These are phyloP conservation scores for Latrodectus hesperus DNA, from an alignment of 2,888 invertebrate species.

Conservation along the genomic window DNA sequence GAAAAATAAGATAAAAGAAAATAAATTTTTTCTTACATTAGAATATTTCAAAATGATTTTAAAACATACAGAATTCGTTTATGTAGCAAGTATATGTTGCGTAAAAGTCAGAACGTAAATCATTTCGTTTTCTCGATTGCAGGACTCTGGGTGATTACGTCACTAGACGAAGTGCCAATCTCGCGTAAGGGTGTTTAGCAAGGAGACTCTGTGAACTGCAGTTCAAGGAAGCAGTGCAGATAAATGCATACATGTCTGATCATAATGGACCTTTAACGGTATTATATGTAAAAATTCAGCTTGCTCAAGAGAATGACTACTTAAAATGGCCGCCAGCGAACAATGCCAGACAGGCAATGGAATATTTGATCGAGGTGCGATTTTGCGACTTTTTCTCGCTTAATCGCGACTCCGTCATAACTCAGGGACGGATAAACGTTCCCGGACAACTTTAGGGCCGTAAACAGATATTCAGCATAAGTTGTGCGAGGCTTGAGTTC, in stretches of 20 bases:
- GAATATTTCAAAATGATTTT: no score
- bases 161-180: no score
- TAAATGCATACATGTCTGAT: slow-evolving; percentile 11
- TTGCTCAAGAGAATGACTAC: slow-evolving; percentile 35
- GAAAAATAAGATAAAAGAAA: no score
- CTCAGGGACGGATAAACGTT: slow-evolving; percentile 59
- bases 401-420: slow-evolving; percentile 46
- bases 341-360: slow-evolving; percentile 37
- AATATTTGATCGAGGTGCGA: slow-evolving; percentile 30
- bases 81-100: no score
- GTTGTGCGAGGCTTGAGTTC: slow-evolving; percentile 18
- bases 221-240: slow-evolving; percentile 16
- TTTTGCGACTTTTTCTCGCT: slow-evolving; percentile 52
- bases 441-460: slow-evolving; percentile 35
- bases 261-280: slow-evolving; percentile 47
- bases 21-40: no score
- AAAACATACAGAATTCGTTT: no score
- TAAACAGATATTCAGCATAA: slow-evolving; percentile 66
- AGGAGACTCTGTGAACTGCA: slow-evolving; percentile 41
- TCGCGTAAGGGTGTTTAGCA: slow-evolving; percentile 46
- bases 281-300: slow-evolving; percentile 60
- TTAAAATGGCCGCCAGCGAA: slow-evolving; percentile 42
- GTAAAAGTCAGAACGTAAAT: no score
- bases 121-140: no score
- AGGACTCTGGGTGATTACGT: no score